These are phyloP conservation scores for Rattus rattus DNA, from an alignment of 2,113 vertebrate genomes.

Conservation along the genomic window DNA sequence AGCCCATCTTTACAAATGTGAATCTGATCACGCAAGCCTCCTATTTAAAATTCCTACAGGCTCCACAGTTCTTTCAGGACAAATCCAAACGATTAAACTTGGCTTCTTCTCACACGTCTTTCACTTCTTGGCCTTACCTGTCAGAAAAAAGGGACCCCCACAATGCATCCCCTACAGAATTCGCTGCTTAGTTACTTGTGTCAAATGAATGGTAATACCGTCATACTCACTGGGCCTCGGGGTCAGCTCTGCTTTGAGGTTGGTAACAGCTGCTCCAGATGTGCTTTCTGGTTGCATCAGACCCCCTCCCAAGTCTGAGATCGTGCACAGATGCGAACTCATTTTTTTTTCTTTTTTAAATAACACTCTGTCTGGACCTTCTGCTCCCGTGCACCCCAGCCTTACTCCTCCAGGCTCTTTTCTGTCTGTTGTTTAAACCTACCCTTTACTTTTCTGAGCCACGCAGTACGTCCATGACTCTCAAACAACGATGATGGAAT, in stretches of 20 bases:
- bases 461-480: background rate
- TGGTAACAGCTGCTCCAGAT: background rate
- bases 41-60: conserved; percentile 36
- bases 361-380: background rate
- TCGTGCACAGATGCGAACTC: background rate
- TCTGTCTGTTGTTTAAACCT: background rate
- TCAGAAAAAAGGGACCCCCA: background rate
- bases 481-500: too few relatives aligned
- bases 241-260: background rate
- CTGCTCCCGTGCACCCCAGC: background rate
- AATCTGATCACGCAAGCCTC: background rate
- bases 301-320: background rate
- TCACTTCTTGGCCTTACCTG: background rate
- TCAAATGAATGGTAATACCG: background rate
- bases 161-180: background rate
- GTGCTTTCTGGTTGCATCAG: background rate
- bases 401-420: background rate
- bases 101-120: background rate
- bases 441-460: background rate
- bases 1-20: background rate
- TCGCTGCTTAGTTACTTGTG: background rate
- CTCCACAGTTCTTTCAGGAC: background rate
- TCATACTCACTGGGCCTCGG: background rate
- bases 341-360: background rate
- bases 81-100: background rate